Conservation (phyloP, 1,140 invertebrate species). For the Saccostrea cuccullata region DNA sequence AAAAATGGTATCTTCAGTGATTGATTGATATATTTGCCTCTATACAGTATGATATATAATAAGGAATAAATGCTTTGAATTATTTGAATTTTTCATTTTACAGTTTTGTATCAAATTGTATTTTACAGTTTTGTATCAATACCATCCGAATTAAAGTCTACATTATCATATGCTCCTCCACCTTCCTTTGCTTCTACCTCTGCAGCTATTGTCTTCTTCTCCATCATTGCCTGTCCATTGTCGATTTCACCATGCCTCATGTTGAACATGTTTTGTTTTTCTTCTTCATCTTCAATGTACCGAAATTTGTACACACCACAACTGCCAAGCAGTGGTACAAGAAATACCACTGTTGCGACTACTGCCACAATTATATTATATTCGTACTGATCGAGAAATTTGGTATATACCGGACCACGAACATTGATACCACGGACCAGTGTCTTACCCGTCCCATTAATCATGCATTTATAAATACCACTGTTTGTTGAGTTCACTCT, state of each 20-base stretch:
- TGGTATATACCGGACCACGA: not conserved
- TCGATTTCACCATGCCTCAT: not conserved
- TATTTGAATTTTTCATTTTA: no score
- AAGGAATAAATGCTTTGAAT: no score
- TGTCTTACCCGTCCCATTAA: not conserved
- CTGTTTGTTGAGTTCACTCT: conserved; percentile 3
- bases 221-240: not conserved
- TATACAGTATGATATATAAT: no score
- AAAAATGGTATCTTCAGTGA: no score
- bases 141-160: not conserved
- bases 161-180: not conserved
- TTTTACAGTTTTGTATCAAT: not conserved
- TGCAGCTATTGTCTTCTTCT: not conserved
- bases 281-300: conserved; percentile 1
- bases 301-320: conserved; percentile 26
- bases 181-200: not conserved
- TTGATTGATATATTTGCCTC: no score
- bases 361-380: conserved; percentile 32
- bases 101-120: not conserved
- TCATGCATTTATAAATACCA: conserved; percentile 13
- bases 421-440: conserved; percentile 25
- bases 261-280: not conserved
- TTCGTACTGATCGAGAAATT: conserved; percentile 2
- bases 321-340: conserved; percentile 25
- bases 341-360: conserved; percentile 4